Base-by-base conservation (phyloP, 1,140 invertebrate genomes). In the Phthorimaea operculella region DNA sequence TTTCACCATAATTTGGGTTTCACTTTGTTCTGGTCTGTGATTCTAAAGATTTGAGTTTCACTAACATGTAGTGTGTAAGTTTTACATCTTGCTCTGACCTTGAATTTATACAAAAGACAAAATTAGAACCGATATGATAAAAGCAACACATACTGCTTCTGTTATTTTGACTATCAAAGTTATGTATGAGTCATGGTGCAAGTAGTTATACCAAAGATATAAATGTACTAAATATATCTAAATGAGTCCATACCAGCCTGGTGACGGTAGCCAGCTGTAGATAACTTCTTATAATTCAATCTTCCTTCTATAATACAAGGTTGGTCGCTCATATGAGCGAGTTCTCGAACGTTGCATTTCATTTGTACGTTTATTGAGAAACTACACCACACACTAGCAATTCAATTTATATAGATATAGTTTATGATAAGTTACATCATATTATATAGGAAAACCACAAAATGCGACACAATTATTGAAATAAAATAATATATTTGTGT, bases 291-390 rank as follows among this genome's bases (percentile, higher is more conserved):
- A 64, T 92, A 89, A 75, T 90, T 89, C 63, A 91, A 78, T 72
- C 90, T 87, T 57, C 90, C 90, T 86, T 92, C 90, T 39, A 90
- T 76, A 55, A 88, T 83, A 48, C 87, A 87, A 48, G 87, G 83
- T 33, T 86, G 87, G 64, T 83, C 86, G 74, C 89, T 89, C 68
- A 88, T 62, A 12, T 86, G 81, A 64, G 87, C 85, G 45, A 91
- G 78, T 73, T 91, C 89, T 66, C 87, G 88, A 47, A 89, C 86
- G 63, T 91, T 91, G 71, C 89, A 90, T 79, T 90, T 90, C 90
- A 92, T 92, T 75, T 72, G 74, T 58, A 65, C 47, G 36, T 51
- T 39, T 39, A 12, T 39, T 39, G 1, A 39, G 8, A n/a, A 39
- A 39, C 10, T 39, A n/a, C n/a, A 9, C n/a, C 4, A 2, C 10